Evolutionary conservation across 2,888 invertebrate genomes (phyloP).

Genomic region (Himalopsyche tibetana): DNA sequence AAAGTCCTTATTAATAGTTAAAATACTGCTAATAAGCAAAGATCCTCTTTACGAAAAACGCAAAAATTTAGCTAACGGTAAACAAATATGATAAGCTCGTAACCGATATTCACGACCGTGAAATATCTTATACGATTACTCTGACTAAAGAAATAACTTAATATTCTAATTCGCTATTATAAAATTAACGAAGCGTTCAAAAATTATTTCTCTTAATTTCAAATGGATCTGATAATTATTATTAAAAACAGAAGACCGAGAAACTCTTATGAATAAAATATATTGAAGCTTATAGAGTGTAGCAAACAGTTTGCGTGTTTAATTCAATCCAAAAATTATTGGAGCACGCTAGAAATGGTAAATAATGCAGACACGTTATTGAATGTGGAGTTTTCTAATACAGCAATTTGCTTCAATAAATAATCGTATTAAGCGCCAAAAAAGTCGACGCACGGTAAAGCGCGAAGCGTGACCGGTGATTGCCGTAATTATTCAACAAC

Average conservation of each 20-base stretch:
- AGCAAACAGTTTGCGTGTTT: slow-evolving; percentile 4
- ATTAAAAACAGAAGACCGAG: background rate
- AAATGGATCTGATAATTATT: background rate
- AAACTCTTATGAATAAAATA: background rate
- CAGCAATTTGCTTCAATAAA: background rate
- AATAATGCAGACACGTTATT: slow-evolving; percentile 6
- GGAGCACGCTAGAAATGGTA: slow-evolving; percentile 5
- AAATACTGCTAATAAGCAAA: too few relatives aligned
- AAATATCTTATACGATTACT: background rate
- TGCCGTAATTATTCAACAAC: slow-evolving; percentile 1
- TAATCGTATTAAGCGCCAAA: background rate
- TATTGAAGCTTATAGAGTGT: slow-evolving; percentile 22
- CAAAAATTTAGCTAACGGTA: background rate
- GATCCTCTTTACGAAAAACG: background rate
- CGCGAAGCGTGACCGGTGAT: background rate
- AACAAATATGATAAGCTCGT: background rate
- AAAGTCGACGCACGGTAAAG: slow-evolving; percentile 28
- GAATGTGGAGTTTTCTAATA: background rate
- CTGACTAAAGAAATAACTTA: background rate
- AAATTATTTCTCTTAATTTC: background rate
- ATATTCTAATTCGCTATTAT: background rate
- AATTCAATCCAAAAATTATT: slow-evolving; percentile 2
- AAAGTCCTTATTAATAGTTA: too few relatives aligned
- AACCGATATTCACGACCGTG: background rate
- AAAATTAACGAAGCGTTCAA: background rate